These are phyloP conservation scores for Mythimna ferrago DNA, from an alignment of 2,888 invertebrate species.

Conservation along the genomic window DNA sequence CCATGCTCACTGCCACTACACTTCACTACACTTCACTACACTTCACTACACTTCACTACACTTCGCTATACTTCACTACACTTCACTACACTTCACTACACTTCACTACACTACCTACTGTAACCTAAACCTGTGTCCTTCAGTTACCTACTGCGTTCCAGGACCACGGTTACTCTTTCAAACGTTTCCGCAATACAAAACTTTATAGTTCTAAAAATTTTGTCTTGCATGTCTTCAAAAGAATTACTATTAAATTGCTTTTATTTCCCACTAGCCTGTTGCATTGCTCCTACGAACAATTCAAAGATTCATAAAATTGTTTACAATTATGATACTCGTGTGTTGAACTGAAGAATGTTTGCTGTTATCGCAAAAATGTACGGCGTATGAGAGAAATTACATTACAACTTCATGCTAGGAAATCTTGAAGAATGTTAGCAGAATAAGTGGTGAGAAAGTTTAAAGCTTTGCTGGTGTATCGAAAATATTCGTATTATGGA, in stretches of 20 bases:
- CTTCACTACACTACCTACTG: too few relatives aligned
- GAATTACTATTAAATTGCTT: constrained; percentile 7
- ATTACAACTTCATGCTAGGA: constrained; percentile 8
- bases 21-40: too few relatives aligned
- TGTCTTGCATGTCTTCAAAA: not conserved
- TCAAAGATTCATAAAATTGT: constrained; percentile 43
- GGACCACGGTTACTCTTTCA: too few relatives aligned
- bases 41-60: too few relatives aligned
- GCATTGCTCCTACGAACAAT: constrained; percentile 39
- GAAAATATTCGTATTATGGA: constrained; percentile 23
- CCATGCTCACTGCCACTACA: too few relatives aligned
- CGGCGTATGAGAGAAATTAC: constrained; percentile 24
- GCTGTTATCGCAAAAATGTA: constrained; percentile 45
- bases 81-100: too few relatives aligned
- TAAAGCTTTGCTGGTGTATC: constrained; percentile 14
- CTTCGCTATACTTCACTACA: too few relatives aligned
- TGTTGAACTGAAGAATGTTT: constrained; percentile 29
- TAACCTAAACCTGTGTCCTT: too few relatives aligned
- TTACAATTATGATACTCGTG: constrained; percentile 18
- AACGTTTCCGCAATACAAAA: too few relatives aligned
- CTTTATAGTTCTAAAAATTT: not conserved
- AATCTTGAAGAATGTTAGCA: constrained; percentile 27
- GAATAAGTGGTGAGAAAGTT: not conserved
- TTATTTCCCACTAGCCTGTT: constrained; percentile 28
- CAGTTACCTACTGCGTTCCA: too few relatives aligned